Percentiles rank a stretch among this genome's conserved stretches.
phyloP scores from a whole-genome alignment of 2,888 invertebrate species.

The Lapara coniferarum region DNA sequence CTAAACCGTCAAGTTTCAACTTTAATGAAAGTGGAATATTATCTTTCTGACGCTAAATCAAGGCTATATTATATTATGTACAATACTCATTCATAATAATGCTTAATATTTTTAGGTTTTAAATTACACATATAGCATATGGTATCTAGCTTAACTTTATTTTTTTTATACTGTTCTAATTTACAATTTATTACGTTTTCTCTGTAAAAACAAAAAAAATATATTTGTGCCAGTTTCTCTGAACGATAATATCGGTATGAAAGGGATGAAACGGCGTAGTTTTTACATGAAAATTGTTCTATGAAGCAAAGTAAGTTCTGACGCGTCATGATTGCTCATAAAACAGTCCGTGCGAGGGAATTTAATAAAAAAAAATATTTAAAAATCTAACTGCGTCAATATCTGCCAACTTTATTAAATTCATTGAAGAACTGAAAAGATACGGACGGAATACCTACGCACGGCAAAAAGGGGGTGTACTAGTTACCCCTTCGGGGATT shows the following conservation, averaged over 20 bases:
- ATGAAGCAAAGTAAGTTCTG: not conserved
- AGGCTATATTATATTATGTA: not conserved
- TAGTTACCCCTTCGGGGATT: no score
- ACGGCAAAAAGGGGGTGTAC: no score
- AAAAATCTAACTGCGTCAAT: no score
- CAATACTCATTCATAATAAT: no score
- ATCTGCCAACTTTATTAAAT: no score
- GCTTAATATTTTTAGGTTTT: no score
- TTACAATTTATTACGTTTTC: not conserved
- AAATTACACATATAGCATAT: no score
- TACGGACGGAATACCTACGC: no score
- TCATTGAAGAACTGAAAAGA: no score
- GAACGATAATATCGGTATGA: conserved; percentile 7
- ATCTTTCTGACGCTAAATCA: not conserved
- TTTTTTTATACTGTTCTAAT: no score
- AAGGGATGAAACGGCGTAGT: conserved; percentile 8
- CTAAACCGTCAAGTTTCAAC: not conserved
- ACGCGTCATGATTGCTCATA: not conserved
- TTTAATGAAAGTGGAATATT: not conserved
- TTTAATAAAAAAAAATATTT: not conserved
- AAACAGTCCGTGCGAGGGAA: not conserved
- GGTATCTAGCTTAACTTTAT: no score
- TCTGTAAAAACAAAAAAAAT: not conserved
- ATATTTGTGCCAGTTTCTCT: not conserved
- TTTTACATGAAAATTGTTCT: conserved; percentile 4